Conservation (phyloP, 2,113 vertebrate species). For the Andinoacara biseriatus region DNA sequence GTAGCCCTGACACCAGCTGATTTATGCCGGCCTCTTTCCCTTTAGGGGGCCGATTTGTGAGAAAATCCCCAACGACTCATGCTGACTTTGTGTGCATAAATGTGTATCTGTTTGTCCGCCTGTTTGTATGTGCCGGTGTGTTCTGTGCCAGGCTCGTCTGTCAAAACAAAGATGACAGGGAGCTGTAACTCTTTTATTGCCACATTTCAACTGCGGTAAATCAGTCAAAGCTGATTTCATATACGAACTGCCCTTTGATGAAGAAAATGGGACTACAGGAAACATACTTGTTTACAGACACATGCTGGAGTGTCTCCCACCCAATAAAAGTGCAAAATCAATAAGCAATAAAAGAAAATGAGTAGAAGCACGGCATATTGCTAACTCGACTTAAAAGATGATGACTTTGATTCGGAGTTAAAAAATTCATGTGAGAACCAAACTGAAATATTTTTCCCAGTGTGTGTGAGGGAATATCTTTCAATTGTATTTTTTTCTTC, state of each 20-base stretch:
- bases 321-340: slow-evolving; percentile 22
- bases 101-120: slow-evolving; percentile 40
- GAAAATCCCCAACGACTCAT: slow-evolving; percentile 68
- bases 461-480: slow-evolving; percentile 5
- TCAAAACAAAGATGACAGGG: slow-evolving; percentile 60
- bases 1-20: slow-evolving; percentile 73
- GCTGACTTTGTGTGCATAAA: slow-evolving; percentile 58
- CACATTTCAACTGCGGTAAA: slow-evolving; percentile 30
- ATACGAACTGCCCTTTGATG: slow-evolving; percentile 26
- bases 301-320: neutral
- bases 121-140: slow-evolving; percentile 47
- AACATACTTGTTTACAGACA: neutral
- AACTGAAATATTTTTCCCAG: slow-evolving; percentile 36
- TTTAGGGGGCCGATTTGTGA: slow-evolving; percentile 70
- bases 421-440: slow-evolving; percentile 60
- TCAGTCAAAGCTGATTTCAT: slow-evolving; percentile 48
- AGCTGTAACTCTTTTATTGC: slow-evolving; percentile 47
- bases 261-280: neutral
- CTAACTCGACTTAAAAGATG: slow-evolving; percentile 24
- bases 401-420: slow-evolving; percentile 45
- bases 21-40: slow-evolving; percentile 73
- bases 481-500: neutral
- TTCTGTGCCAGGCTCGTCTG: slow-evolving; percentile 25
- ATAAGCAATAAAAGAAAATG: slow-evolving; percentile 54
- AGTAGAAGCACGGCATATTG: slow-evolving; percentile 6